A percentile compares a stretch with the other conserved stretches of the same genome.
These are phyloP conservation scores for Aegotheles bennettii DNA, from an alignment of 2,113 vertebrate genomes.

Conservation along the genomic window DNA sequence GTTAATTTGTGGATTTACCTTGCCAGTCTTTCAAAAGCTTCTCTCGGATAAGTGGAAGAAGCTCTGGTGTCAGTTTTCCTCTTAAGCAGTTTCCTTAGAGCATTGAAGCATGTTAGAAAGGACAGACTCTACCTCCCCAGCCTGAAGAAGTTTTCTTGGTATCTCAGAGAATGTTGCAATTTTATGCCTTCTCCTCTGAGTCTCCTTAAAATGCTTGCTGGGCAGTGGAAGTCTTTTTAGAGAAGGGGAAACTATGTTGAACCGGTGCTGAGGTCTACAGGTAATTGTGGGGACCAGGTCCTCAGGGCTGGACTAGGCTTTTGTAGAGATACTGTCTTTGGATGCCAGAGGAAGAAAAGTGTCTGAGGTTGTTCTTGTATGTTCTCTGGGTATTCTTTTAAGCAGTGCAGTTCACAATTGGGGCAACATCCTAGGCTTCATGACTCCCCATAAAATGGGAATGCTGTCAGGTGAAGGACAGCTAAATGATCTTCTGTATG, in stretches of 20 bases:
- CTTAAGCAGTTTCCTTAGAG: background rate
- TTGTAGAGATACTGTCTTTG: background rate
- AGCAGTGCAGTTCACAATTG: background rate
- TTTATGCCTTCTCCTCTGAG: background rate
- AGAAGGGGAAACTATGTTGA: background rate
- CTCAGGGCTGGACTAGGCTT: background rate
- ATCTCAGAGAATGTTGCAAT: background rate
- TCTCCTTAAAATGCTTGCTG: background rate
- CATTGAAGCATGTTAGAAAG: background rate
- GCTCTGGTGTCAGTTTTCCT: background rate
- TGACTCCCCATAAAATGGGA: background rate
- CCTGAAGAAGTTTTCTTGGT: background rate
- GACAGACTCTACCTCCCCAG: background rate
- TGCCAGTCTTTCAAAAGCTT: background rate
- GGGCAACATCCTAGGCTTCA: background rate
- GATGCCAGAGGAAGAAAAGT: background rate
- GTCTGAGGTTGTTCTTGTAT: background rate
- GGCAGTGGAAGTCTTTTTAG: background rate
- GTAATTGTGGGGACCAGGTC: background rate
- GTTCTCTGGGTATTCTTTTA: background rate
- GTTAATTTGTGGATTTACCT: background rate
- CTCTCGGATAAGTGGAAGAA: background rate
- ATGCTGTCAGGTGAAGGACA: background rate
- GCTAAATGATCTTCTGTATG: background rate
- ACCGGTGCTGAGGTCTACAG: background rate